Evolutionary conservation across 2,113 vertebrate species (phyloP).

Genomic region (Chrysochloris asiatica): DNA sequence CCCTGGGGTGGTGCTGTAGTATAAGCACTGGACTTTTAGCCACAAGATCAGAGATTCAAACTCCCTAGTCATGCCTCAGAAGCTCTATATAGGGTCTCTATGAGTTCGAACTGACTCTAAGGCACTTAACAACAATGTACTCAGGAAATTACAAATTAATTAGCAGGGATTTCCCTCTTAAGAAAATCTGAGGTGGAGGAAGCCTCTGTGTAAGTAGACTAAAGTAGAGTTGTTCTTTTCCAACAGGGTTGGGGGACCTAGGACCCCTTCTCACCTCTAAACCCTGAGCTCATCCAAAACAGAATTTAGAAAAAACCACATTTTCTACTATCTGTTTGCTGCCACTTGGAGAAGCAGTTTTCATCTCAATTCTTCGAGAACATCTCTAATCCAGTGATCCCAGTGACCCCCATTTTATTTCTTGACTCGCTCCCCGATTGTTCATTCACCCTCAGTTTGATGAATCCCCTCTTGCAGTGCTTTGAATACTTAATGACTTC

Average conservation of each 20-base stretch:
- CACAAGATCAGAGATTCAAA: too few relatives aligned
- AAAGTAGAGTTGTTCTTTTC: background rate
- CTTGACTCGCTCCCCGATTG: background rate
- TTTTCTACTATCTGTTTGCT: background rate
- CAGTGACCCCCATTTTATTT: background rate
- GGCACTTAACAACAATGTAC: background rate
- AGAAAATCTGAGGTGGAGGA: background rate
- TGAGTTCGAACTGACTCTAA: too few relatives aligned
- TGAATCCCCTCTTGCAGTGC: conserved; percentile 53
- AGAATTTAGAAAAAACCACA: too few relatives aligned
- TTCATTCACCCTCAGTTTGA: conserved; percentile 2
- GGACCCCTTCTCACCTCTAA: background rate
- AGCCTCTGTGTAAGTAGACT: background rate
- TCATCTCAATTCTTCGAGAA: background rate
- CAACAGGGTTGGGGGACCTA: background rate
- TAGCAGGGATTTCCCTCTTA: background rate
- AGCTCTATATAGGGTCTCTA: too few relatives aligned
- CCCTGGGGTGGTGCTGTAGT: too few relatives aligned
- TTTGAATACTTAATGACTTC: conserved; percentile 75
- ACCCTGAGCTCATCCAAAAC: background rate
- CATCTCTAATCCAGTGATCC: background rate
- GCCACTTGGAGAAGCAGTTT: background rate
- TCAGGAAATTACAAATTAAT: background rate
- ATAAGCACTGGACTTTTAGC: too few relatives aligned
- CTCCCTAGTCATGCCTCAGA: too few relatives aligned